These are phyloP conservation scores for Hippocampus abdominalis DNA, from an alignment of 2,113 vertebrate genomes.

Conservation along the genomic window DNA sequence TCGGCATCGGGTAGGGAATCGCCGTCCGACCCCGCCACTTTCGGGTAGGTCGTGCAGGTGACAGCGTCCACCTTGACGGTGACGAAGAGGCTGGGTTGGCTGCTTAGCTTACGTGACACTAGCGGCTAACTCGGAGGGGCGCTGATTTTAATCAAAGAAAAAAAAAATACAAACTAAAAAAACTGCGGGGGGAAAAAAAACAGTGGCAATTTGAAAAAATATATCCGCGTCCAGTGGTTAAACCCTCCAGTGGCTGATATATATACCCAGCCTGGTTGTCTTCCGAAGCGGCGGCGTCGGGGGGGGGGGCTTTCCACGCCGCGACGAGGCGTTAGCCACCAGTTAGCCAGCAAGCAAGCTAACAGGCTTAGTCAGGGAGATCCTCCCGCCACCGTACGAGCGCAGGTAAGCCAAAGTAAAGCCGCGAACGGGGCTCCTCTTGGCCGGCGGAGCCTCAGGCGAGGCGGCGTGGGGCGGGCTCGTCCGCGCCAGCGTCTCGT, in stretches of 20 bases:
- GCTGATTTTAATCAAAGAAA: neutral
- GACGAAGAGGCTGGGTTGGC: neutral
- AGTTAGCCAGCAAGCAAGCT: neutral
- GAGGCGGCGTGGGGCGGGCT: neutral
- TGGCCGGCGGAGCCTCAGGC: neutral
- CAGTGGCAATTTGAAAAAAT: neutral
- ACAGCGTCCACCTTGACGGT: constrained; percentile 7
- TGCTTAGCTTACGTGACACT: constrained; percentile 31
- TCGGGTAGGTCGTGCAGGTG: constrained; percentile 5
- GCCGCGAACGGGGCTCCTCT: neutral
- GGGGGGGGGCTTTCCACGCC: constrained; percentile 17
- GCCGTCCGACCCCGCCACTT: constrained; percentile 4
- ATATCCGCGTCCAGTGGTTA: neutral
- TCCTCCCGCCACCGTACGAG: neutral
- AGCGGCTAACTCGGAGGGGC: constrained; percentile 17
- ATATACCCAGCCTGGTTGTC: constrained; percentile 6
- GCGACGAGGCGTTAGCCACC: neutral
- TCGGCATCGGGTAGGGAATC: constrained; percentile 19
- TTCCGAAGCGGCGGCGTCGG: neutral
- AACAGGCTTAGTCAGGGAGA: neutral
- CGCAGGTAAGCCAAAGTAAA: neutral
- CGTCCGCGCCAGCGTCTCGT: neutral
- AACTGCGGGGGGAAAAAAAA: too few species aligned
- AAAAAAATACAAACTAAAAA: neutral
- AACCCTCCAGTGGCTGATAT: neutral